Evolutionary conservation across 2,797 vertebrate genomes (phyloP).

Genomic region (Aphelocoma californica): DNA sequence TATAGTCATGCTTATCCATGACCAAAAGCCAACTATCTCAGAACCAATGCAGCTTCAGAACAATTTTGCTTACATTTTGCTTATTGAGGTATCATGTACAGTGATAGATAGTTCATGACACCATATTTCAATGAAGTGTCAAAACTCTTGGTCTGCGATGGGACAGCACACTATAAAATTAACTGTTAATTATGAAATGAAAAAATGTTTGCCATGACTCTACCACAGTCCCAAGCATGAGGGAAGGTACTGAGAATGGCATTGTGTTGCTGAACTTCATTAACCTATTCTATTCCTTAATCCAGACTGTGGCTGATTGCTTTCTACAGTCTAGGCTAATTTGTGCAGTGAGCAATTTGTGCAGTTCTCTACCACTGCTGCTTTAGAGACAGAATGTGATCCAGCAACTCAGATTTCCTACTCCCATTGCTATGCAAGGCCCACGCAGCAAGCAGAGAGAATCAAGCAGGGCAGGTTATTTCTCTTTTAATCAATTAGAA

Average conservation of each 20-base stretch:
- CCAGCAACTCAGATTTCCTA: neutral
- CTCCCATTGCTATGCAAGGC: neutral
- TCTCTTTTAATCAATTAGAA: neutral
- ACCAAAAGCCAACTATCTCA: neutral
- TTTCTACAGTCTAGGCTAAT: neutral
- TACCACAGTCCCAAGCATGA: neutral
- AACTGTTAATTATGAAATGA: neutral
- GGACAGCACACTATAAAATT: neutral
- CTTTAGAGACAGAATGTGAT: neutral
- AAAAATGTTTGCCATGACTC: neutral
- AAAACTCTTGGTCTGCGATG: neutral
- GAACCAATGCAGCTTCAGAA: neutral
- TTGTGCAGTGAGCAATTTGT: neutral
- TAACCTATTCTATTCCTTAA: neutral
- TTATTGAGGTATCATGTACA: neutral
- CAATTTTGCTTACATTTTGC: neutral
- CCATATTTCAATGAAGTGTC: neutral
- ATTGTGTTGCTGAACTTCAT: neutral
- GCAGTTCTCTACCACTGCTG: neutral
- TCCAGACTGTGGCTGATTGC: neutral
- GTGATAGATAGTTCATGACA: neutral
- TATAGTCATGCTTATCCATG: neutral
- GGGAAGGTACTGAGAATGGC: neutral
- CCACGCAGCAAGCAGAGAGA: neutral
- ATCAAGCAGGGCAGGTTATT: neutral